A percentile compares a stretch with the other conserved stretches of the same genome.
phyloP scores from a whole-genome alignment of 1,140 invertebrate genomes.

The Solen grandis region DNA sequence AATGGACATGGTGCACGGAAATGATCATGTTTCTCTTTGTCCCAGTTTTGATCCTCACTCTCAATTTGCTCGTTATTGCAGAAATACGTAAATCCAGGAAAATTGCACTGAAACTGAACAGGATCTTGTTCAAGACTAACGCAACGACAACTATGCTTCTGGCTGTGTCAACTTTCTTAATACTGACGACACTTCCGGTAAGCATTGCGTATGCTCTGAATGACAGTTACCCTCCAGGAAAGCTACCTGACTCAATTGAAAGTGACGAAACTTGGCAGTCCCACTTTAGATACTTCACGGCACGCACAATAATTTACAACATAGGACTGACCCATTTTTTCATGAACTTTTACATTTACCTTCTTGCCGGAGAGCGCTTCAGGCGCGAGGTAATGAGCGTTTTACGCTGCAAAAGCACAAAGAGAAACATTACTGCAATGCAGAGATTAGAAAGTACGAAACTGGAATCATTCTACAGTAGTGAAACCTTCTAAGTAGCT shows the following conservation, averaged over 20 bases:
- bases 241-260: constrained; percentile 19
- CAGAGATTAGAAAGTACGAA: constrained; percentile 41
- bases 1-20: constrained; percentile 72
- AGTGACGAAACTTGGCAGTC: constrained; percentile 58
- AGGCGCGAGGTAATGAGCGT: constrained; percentile 50
- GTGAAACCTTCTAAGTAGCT: constrained; percentile 41
- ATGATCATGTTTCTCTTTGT: constrained; percentile 69
- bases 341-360: constrained; percentile 71
- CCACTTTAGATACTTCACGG: constrained; percentile 61
- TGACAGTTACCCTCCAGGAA: constrained; percentile 46
- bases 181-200: constrained; percentile 70
- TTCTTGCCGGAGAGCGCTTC: constrained; percentile 65
- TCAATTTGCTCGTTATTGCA: constrained; percentile 72
- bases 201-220: constrained; percentile 65
- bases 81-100: constrained; percentile 63
- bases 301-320: constrained; percentile 63
- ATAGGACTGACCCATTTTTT: constrained; percentile 70
- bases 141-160: constrained; percentile 72
- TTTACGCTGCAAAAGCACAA: constrained; percentile 8
- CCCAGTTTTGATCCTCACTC: constrained; percentile 65
- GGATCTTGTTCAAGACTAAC: constrained; percentile 50
- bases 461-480: constrained; percentile 56
- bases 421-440: not conserved
- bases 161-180: constrained; percentile 70
- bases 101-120: constrained; percentile 30